Evolutionary conservation across 2,888 invertebrate species (phyloP), one percentile per base, ranked within the genome.

Genomic region (Horisme vitalbata): DNA sequence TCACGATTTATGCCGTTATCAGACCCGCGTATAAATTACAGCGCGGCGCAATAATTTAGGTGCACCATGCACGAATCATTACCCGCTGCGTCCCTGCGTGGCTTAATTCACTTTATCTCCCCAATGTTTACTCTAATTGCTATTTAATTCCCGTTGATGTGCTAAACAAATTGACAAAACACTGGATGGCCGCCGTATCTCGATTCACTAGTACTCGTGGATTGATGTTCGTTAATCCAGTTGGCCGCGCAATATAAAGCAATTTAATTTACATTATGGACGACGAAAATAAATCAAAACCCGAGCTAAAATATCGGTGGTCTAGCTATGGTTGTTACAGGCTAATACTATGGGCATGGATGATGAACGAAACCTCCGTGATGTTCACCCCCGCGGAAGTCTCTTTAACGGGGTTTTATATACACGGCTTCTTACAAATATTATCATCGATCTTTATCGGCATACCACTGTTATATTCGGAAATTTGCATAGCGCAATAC

Each of bases 51-150:
- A 87, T 89, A 88, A 88, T 87, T 88, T 87, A 86, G 87, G 83
- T 80, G 80, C 80, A 80, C 85, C 77, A 79, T 83, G 81, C 84
- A 85, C 85, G 88, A 84, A 87, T 88, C 86, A 86, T 88, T 88
- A 82, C 89, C 84, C 85, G 80, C 86, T 84, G 87, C 74, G 83
- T 65, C 63, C 69, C 71, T 70, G 71, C 72, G 73, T 72, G 72
- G 69, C 78, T 83, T 83, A 83, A 85, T 87, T 86, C 79, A 80
- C 77, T 84, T 84, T 85, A 84, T 83, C 79, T 78, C 71, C 60
- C 71, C 68, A 73, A 75, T 72, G 70, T 78, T 81, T 76, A 75
- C 70, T 78, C 74, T 75, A 81, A 83, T 75, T 71, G 72, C 67
- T 65, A 71, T 79, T 80, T 75, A 72, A 81, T 75, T 73, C 65